A percentile compares a stretch with the other conserved stretches of the same genome.
Evolutionary conservation across 35 echinoderm and acorn worm species (phyloP).

Genomic region (Heliocidaris tuberculata): DNA sequence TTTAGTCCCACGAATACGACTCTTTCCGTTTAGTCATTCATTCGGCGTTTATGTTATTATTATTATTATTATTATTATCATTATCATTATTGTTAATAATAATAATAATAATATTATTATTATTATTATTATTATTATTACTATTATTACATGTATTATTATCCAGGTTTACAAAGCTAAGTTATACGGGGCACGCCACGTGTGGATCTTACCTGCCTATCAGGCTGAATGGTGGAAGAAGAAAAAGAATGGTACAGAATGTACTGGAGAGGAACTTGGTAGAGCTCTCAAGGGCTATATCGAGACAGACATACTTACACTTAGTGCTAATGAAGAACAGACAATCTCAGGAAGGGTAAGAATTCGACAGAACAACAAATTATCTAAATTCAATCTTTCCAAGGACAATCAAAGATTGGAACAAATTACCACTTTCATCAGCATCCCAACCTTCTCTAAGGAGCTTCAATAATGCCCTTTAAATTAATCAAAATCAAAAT

Average conservation of each 20-base stretch:
- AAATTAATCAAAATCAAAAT: neutral
- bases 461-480: neutral
- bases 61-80: too few species aligned
- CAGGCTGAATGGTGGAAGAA: conserved; percentile 67
- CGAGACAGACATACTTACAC: conserved; percentile 79
- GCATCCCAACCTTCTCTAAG: neutral
- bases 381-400: neutral
- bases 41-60: too few species aligned
- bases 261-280: conserved; percentile 55
- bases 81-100: too few species aligned
- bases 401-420: neutral
- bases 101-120: too few species aligned
- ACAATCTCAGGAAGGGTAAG: conserved; percentile 92
- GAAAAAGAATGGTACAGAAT: conserved; percentile 39
- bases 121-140: too few species aligned
- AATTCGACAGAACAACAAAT: neutral
- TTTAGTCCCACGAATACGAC: too few species aligned
- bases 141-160: too few species aligned
- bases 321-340: conserved; percentile 70
- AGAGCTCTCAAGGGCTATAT: conserved; percentile 70
- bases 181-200: conserved; percentile 69
- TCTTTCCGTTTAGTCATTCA: too few species aligned
- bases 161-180: conserved; percentile 70
- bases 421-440: neutral
- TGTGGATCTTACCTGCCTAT: conserved; percentile 88